Evolutionary conservation across 2,797 vertebrate species (phyloP).

Genomic region (Anolis apletophallus): DNA sequence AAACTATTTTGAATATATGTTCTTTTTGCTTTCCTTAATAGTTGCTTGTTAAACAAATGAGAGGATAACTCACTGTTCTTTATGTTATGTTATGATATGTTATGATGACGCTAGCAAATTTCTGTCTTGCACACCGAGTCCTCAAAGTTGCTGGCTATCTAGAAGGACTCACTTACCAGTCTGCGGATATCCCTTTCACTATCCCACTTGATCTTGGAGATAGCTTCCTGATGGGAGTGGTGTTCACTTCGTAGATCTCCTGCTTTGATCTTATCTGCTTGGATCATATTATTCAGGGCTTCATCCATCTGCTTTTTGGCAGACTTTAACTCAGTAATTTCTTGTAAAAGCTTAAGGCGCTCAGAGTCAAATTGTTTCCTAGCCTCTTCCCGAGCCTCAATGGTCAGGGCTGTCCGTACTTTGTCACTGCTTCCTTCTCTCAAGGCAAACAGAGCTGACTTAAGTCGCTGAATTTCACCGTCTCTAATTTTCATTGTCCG

Average conservation of each 20-base stretch:
- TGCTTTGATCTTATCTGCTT: constrained; percentile 97
- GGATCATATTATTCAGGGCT: constrained; percentile 95
- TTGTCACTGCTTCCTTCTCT: constrained; percentile 96
- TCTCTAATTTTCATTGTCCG: constrained; percentile 95
- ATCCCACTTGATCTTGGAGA: constrained; percentile 99
- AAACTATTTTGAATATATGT: neutral
- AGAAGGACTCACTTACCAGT: constrained; percentile 83
- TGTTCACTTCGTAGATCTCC: constrained; percentile 96
- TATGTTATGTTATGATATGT: too few relatives aligned
- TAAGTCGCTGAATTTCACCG: constrained; percentile 94
- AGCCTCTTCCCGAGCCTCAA: constrained; percentile 97
- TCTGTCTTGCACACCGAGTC: neutral
- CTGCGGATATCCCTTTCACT: constrained; percentile 94
- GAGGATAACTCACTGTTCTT: neutral
- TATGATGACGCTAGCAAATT: neutral
- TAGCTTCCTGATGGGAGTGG: constrained; percentile 96
- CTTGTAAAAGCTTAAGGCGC: constrained; percentile 94
- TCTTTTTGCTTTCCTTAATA: too few relatives aligned
- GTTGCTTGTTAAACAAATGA: neutral
- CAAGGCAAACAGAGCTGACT: constrained; percentile 88
- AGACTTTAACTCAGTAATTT: constrained; percentile 91
- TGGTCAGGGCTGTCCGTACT: constrained; percentile 92
- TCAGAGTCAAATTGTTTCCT: constrained; percentile 96
- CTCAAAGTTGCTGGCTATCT: neutral
- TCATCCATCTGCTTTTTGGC: constrained; percentile 96